Conservation (phyloP, 2,888 invertebrate genomes). For the Callosobruchus maculatus region DNA sequence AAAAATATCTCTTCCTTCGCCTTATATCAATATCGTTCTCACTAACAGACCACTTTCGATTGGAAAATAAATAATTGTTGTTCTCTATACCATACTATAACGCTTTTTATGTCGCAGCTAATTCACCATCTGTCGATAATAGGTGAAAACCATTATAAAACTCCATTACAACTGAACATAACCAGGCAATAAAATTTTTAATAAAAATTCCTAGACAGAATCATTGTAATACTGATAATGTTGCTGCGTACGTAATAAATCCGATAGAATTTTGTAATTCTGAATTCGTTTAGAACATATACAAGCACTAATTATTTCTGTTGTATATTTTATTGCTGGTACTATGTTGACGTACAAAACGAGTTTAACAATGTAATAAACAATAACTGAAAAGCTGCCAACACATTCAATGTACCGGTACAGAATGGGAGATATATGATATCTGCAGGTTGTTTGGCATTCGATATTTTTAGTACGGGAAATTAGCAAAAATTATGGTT, state of each 20-base stretch:
- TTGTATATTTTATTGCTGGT: neutral
- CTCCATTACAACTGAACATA: neutral
- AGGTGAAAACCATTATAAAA: neutral
- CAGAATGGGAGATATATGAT: neutral
- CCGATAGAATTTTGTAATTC: neutral
- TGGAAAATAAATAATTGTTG: constrained; percentile 1
- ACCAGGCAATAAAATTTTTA: neutral
- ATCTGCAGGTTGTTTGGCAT: neutral
- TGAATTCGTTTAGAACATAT: neutral
- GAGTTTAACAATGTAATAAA: neutral
- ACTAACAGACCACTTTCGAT: neutral
- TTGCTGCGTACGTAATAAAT: neutral
- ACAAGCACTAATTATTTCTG: neutral
- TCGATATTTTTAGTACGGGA: neutral
- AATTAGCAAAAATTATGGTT: neutral
- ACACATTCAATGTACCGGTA: neutral
- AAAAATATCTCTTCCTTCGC: neutral
- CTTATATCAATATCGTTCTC: neutral
- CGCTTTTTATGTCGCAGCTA: neutral
- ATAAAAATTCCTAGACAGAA: neutral
- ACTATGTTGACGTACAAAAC: neutral
- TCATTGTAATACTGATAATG: neutral
- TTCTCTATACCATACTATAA: neutral
- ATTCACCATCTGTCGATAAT: constrained; percentile 2
- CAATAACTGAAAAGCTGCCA: neutral